A percentile compares a stretch with the other conserved stretches of the same genome.
These are phyloP conservation scores for Apodemia duryi DNA, from an alignment of 2,888 invertebrate genomes.

Conservation along the genomic window DNA sequence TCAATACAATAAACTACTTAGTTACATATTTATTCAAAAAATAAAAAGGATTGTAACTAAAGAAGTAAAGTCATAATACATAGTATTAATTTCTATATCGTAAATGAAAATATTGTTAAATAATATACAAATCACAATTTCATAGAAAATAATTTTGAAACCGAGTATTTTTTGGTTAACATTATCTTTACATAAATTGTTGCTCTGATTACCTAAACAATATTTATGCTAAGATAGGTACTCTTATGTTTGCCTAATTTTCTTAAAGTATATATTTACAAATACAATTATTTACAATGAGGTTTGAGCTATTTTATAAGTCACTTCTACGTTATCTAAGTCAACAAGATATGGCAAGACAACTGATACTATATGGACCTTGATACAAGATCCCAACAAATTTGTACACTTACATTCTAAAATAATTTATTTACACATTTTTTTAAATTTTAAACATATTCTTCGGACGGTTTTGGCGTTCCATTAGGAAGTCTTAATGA, in stretches of 20 bases:
- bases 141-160: constrained; percentile 1
- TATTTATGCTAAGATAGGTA: constrained; percentile 26
- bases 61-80: not conserved
- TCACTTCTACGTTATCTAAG: constrained; percentile 33
- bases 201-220: constrained; percentile 29
- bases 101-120: constrained; percentile 9
- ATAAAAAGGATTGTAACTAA: constrained; percentile 19
- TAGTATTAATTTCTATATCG: constrained; percentile 12
- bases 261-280: constrained; percentile 32
- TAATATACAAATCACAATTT: not conserved
- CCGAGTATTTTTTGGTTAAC: constrained; percentile 8
- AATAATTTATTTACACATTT: constrained; percentile 35
- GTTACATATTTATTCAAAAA: constrained; percentile 21
- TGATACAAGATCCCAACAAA: constrained; percentile 73
- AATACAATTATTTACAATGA: constrained; percentile 41
- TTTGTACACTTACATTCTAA: constrained; percentile 52
- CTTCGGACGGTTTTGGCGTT: constrained; percentile 92
- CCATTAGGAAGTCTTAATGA: constrained; percentile 87
- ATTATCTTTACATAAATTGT: constrained; percentile 20
- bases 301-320: constrained; percentile 36
- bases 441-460: constrained; percentile 83
- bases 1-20: constrained; percentile 31
- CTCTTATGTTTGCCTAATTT: constrained; percentile 24
- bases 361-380: constrained; percentile 57
- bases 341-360: constrained; percentile 74